Conservation (phyloP, 35 echinoderm and acorn worm species). For the Patiria miniata region DNA sequence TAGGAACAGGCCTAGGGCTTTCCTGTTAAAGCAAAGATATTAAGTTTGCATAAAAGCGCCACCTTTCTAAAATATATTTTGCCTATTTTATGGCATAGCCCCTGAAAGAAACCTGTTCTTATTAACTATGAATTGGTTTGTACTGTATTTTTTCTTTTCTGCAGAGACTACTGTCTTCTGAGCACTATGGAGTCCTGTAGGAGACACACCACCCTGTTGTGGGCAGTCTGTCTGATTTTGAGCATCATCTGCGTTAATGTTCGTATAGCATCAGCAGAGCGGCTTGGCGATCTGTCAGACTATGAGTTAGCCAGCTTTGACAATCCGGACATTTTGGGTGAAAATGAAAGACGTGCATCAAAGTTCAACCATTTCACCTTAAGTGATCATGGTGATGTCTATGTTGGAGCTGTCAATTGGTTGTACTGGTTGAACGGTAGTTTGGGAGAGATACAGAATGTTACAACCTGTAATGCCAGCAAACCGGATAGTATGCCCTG, state of each 20-base stretch:
- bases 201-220: neutral
- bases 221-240: neutral
- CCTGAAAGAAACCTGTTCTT: too few species aligned
- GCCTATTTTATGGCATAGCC: too few species aligned
- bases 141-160: too few species aligned
- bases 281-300: neutral
- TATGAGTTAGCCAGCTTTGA: neutral
- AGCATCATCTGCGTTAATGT: neutral
- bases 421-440: neutral
- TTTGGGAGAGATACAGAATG: constrained; percentile 3
- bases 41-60: too few species aligned
- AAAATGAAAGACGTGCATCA: too few species aligned
- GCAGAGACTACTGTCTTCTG: too few species aligned
- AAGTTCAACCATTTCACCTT: constrained; percentile 17
- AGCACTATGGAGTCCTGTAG: neutral
- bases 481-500: neutral
- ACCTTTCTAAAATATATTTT: too few species aligned
- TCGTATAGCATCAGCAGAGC: neutral
- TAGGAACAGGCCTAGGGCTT: too few species aligned
- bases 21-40: too few species aligned
- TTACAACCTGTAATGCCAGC: neutral
- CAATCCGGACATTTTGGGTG: neutral
- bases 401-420: constrained; percentile 23
- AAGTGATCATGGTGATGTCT: neutral
- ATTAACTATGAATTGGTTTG: too few species aligned